phyloP scores from a whole-genome alignment of 2,797 vertebrate species.

The Petrocephalus sullivani region DNA sequence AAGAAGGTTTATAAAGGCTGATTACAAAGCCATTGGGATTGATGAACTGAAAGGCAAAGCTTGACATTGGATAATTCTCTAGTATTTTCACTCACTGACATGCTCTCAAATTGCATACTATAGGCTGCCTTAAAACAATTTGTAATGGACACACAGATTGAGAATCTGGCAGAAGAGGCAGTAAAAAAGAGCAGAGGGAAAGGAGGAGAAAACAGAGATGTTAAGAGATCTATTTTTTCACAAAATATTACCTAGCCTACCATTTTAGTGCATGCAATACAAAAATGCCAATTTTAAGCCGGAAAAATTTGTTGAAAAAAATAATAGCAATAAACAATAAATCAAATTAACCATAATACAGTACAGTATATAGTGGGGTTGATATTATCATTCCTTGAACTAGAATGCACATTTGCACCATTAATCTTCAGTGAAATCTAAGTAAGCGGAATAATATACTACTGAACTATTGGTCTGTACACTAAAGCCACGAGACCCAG shows the following conservation, averaged over 20 bases:
- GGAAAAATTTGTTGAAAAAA: not conserved
- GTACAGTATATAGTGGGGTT: not conserved
- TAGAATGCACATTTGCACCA: not conserved
- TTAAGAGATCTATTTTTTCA: not conserved
- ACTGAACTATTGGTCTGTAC: not conserved
- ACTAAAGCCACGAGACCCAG: not conserved
- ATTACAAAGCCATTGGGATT: slow-evolving; percentile 71
- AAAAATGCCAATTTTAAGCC: not conserved
- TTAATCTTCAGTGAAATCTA: not conserved
- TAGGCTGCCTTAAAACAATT: slow-evolving; percentile 44
- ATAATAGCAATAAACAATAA: not conserved
- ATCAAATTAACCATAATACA: not conserved
- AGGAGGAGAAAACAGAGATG: not conserved
- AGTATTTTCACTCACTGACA: slow-evolving; percentile 52
- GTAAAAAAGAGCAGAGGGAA: not conserved
- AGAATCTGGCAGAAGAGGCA: slow-evolving; percentile 31
- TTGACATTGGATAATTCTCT: slow-evolving; percentile 63
- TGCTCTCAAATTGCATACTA: slow-evolving; percentile 48
- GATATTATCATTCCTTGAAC: not conserved
- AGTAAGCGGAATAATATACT: not conserved
- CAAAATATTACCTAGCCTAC: not conserved
- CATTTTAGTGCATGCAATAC: not conserved
- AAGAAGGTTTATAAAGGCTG: slow-evolving; percentile 73
- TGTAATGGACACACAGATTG: slow-evolving; percentile 39
- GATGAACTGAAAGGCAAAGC: slow-evolving; percentile 67